A percentile compares a stretch with the other conserved stretches of the same genome.
phyloP scores from a whole-genome alignment of 1,140 invertebrate species.

The Ridgeia piscesae region DNA sequence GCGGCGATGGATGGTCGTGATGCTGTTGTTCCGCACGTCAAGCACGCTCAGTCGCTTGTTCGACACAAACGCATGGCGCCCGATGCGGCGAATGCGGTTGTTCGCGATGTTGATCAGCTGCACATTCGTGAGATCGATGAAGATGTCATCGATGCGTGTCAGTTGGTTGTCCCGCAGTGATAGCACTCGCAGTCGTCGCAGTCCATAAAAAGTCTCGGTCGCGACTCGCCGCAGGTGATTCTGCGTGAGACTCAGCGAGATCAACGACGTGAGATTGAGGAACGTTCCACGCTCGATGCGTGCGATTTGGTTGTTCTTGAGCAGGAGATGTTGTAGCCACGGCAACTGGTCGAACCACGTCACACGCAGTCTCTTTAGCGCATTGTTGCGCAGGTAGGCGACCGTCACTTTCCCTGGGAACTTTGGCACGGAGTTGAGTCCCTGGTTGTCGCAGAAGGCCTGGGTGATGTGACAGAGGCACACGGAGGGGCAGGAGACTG shows the following conservation, averaged over 20 bases:
- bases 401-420: background rate
- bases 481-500: background rate
- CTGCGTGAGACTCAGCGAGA: slow-evolving; percentile 14
- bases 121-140: background rate
- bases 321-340: slow-evolving; percentile 39
- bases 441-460: slow-evolving; percentile 15
- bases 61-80: slow-evolving; percentile 16
- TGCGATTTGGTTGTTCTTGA: slow-evolving; percentile 43
- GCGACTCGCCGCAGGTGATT: background rate
- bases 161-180: slow-evolving; percentile 20
- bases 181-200: background rate
- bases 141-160: background rate
- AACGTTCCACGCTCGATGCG: slow-evolving; percentile 37
- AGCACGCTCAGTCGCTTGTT: slow-evolving; percentile 28
- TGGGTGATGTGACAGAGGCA: slow-evolving; percentile 14
- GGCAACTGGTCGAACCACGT: slow-evolving; percentile 34
- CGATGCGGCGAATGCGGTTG: slow-evolving; percentile 21
- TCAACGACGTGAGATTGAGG: background rate
- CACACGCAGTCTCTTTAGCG: slow-evolving; percentile 35
- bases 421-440: background rate
- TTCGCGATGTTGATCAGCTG: slow-evolving; percentile 24
- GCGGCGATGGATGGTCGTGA: slow-evolving; percentile 10
- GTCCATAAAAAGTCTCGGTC: background rate
- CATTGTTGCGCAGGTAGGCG: slow-evolving; percentile 37
- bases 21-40: slow-evolving; percentile 24